Evolutionary conservation across 2,797 vertebrate species (phyloP).

Genomic region (Acanthis flammea): DNA sequence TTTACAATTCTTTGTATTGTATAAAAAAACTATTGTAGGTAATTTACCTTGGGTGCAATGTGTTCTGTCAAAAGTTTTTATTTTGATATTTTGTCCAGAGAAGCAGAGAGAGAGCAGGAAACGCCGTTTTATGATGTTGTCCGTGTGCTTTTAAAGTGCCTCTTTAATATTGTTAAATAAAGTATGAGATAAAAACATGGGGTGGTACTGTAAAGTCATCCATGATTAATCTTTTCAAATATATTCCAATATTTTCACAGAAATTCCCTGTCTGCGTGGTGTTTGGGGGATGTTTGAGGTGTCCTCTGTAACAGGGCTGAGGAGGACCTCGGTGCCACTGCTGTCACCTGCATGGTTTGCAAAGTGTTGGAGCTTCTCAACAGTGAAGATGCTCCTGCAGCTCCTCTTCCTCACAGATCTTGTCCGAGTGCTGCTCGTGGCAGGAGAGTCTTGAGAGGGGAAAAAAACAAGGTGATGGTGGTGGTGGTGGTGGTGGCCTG

Average conservation of each 20-base stretch:
- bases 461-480: neutral
- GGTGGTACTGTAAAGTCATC: constrained; percentile 57
- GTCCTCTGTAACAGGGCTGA: neutral
- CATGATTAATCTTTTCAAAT: constrained; percentile 66
- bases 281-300: neutral
- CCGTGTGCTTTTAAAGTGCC: constrained; percentile 86
- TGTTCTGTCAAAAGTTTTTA: constrained; percentile 84
- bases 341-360: neutral
- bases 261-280: neutral
- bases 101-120: constrained; percentile 82
- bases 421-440: accelerated
- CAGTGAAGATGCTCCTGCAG: neutral
- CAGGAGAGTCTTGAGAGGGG: neutral
- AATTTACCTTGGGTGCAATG: constrained; percentile 90
- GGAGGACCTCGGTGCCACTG: neutral
- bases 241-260: constrained; percentile 77
- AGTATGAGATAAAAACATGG: constrained; percentile 59
- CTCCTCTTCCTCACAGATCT: neutral
- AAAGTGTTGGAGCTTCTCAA: neutral
- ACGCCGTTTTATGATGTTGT: constrained; percentile 81
- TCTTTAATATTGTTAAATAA: constrained; percentile 80
- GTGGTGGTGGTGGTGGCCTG: neutral
- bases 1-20: constrained; percentile 81
- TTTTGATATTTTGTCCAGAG: constrained; percentile 93
- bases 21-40: constrained; percentile 87